These are phyloP conservation scores for Ichneumoninae sp. DNA, from an alignment of 2,888 invertebrate species.

Conservation along the genomic window DNA sequence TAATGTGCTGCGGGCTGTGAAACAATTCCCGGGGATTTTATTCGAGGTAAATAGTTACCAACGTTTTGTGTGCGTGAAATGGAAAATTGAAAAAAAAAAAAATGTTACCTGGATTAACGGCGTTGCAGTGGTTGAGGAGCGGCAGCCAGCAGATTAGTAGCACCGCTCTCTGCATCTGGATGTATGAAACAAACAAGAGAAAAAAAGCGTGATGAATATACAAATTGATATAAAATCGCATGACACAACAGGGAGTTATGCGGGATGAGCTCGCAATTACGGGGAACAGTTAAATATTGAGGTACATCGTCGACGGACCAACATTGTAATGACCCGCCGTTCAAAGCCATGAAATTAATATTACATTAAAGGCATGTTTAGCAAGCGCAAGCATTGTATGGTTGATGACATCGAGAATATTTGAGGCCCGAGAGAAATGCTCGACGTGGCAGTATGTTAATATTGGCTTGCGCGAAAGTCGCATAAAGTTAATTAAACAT, in stretches of 20 bases:
- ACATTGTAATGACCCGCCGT: not conserved
- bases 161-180: conserved; percentile 83
- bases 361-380: conserved; percentile 5
- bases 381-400: not conserved
- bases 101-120: conserved; percentile 83
- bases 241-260: not conserved
- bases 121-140: conserved; percentile 83
- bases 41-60: not conserved
- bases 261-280: not conserved
- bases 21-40: conserved; percentile 5
- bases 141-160: conserved; percentile 83
- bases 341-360: not conserved
- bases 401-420: not conserved
- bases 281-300: not conserved
- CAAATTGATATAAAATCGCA: conserved; percentile 8
- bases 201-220: conserved; percentile 40
- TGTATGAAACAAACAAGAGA: conserved; percentile 64
- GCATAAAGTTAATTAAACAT: not conserved
- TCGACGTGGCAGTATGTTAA: not conserved
- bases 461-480: not conserved
- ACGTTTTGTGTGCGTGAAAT: not conserved
- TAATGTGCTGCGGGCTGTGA: not conserved
- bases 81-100: conserved; percentile 60
- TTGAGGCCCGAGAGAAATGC: not conserved
- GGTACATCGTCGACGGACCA: not conserved